Base-by-base conservation (phyloP, 2,113 vertebrate genomes). In the Lepisosteus osseus region DNA sequence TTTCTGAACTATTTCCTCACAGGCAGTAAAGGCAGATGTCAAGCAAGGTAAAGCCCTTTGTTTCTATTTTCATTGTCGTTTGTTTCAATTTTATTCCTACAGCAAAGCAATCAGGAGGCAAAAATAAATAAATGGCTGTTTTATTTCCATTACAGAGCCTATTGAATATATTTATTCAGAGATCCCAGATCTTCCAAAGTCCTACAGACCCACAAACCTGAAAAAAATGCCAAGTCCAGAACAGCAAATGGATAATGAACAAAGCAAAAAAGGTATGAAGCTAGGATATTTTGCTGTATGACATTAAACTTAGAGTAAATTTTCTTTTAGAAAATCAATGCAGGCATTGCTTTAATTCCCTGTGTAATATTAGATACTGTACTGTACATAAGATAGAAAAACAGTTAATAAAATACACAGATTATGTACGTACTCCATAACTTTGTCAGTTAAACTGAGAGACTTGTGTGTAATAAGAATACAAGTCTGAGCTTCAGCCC, bases 21-120 rank as follows among this genome's bases (percentile, higher is more conserved):
- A 98, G 96, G 94, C 93, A 78, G 83, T 95, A 83, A 94, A 93
- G 51, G 85, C 91, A 77, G 89, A 90, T 78, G 78, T 79, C 73
- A 76, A 81, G 77, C 66, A 84, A 96, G 96, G 96, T 99, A 94
- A 88, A 80, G 40, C 72, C 44, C 14, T 56, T 42, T 64, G 13
- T 9, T 62, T 9, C 67, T 71, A 29, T 29, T 29, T 54, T 42
- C 7, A 61, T 11, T 73, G 57, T 41, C 71, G 17, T 74, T 2
- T 12, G 47, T 13, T 1, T 63, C 40, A 43, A 17, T 64, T 66
- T 57, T 2, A 29, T 1, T 47, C 3, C 68, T 47, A 7, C 6
- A 55, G 44, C 51, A 47, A 47, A 54, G 57, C 13, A 70, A 29
- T 57, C n/a, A 40, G 7, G 15, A 17, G 68, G 44, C 70, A 65